A percentile compares a stretch with the other conserved stretches of the same genome.
These are phyloP conservation scores for Pammene fasciana DNA, from an alignment of 2,888 invertebrate genomes.

Conservation along the genomic window DNA sequence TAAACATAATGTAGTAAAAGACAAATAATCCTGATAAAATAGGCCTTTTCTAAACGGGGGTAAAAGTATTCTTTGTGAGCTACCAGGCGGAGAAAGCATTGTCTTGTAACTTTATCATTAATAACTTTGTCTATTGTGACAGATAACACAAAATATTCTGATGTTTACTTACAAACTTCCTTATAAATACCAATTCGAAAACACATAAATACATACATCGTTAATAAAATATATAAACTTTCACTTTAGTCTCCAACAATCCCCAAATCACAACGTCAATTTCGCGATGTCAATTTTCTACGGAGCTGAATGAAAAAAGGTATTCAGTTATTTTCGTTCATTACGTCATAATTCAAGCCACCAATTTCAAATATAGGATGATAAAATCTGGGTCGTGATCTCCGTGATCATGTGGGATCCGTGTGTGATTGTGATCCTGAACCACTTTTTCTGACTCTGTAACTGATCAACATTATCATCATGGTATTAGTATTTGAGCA, in stretches of 20 bases:
- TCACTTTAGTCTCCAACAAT: constrained; percentile 13
- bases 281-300: constrained; percentile 7
- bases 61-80: constrained; percentile 17
- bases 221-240: not conserved
- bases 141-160: constrained; percentile 11
- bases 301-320: constrained; percentile 6
- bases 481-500: too few species aligned
- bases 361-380: not conserved
- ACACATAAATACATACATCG: too few species aligned
- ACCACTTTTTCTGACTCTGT: too few species aligned
- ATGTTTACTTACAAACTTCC: not conserved
- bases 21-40: constrained; percentile 4
- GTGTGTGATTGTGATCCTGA: too few species aligned
- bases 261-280: constrained; percentile 8
- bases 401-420: too few species aligned
- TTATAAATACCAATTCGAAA: too few species aligned
- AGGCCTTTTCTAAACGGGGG: not conserved
- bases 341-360: constrained; percentile 8
- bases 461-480: too few species aligned
- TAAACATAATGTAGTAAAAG: not conserved
- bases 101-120: constrained; percentile 35
- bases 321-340: constrained; percentile 2
- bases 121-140: constrained; percentile 19
- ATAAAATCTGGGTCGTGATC: too few species aligned
- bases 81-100: constrained; percentile 10